A percentile compares a stretch with the other conserved stretches of the same genome.
These are phyloP conservation scores for Ctena decussata DNA, from an alignment of 2,888 invertebrate genomes.

Conservation along the genomic window DNA sequence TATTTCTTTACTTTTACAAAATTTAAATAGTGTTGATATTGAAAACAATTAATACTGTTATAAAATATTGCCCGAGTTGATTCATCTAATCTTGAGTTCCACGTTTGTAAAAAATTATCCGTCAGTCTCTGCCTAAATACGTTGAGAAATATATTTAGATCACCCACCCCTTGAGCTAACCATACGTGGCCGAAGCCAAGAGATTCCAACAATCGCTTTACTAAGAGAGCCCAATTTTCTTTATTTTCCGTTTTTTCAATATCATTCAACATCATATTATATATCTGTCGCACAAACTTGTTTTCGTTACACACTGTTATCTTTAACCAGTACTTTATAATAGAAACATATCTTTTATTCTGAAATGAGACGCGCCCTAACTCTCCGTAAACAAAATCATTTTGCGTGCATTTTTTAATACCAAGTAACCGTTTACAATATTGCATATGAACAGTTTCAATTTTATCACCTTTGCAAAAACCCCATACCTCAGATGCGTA, in stretches of 20 bases:
- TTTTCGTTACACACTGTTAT: neutral
- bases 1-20: neutral
- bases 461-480: neutral
- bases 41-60: neutral
- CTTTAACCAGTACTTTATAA: slow-evolving; percentile 3
- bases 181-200: neutral
- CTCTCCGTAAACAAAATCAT: slow-evolving; percentile 5
- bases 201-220: neutral
- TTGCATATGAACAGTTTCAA: neutral
- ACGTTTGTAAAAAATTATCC: neutral
- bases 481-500: neutral
- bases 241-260: neutral
- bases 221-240: neutral
- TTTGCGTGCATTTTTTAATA: neutral
- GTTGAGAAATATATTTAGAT: neutral
- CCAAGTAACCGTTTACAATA: neutral
- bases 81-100: neutral
- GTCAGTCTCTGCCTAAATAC: neutral
- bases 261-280: neutral
- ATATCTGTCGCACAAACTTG: neutral
- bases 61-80: neutral
- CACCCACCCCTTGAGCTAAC: neutral
- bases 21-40: neutral
- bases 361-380: neutral
- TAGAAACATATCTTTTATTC: neutral